Evolutionary conservation across 2,113 vertebrate genomes (phyloP).

Genomic region (Hyaena hyaena): DNA sequence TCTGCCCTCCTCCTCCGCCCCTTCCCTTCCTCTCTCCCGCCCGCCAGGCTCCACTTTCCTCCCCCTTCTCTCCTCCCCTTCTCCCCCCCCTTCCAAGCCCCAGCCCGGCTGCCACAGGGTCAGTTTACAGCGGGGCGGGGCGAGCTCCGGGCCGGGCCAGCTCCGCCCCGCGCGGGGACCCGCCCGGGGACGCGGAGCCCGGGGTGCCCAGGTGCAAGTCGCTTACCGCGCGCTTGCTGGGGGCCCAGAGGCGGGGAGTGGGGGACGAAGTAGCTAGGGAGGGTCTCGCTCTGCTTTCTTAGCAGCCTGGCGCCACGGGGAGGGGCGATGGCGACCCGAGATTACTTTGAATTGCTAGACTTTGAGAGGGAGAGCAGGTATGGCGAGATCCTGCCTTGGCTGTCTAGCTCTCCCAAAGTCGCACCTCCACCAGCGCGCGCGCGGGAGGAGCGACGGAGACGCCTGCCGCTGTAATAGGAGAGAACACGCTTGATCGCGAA

Average conservation of each 20-base stretch:
- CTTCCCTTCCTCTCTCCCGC: conserved; percentile 20
- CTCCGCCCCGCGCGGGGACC: conserved; percentile 58
- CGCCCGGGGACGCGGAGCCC: not conserved
- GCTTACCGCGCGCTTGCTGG: not conserved
- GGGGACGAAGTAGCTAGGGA: no score
- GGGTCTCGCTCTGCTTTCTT: not conserved
- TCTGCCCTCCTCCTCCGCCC: conserved; percentile 30
- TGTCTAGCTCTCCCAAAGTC: not conserved
- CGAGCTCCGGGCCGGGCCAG: not conserved
- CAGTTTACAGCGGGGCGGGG: conserved; percentile 62
- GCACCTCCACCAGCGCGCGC: not conserved
- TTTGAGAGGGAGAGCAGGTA: not conserved
- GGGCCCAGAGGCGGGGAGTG: not conserved
- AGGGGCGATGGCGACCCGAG: not conserved
- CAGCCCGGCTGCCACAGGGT: conserved; percentile 57
- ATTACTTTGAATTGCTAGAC: not conserved
- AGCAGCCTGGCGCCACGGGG: not conserved
- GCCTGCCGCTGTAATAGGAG: accelerated
- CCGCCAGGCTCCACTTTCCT: conserved; percentile 57
- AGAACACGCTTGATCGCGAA: no score
- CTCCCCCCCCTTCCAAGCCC: conserved; percentile 20
- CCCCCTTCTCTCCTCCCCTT: conserved; percentile 48
- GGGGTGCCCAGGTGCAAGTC: conserved; percentile 44
- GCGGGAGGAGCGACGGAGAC: not conserved
- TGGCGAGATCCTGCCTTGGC: accelerated